Percentiles rank a stretch among this genome's conserved stretches.
Evolutionary conservation across 1,140 invertebrate genomes (phyloP).

Genomic region (Drosophila sulfurigaster): DNA sequence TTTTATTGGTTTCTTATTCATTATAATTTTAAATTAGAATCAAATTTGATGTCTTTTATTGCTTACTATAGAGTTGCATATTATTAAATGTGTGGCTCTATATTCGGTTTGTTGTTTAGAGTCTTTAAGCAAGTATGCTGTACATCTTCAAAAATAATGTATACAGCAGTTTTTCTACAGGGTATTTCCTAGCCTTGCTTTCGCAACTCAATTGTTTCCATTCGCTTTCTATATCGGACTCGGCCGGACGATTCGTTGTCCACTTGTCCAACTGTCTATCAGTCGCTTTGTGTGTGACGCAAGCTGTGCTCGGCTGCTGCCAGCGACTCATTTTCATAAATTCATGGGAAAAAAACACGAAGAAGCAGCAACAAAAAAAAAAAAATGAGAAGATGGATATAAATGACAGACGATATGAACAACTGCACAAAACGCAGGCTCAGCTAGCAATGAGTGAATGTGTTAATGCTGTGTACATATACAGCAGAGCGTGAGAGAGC

Average conservation of each 20-base stretch:
- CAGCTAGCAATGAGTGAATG: slow-evolving; percentile 68
- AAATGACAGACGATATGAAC: slow-evolving; percentile 67
- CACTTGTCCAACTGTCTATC: slow-evolving; percentile 32
- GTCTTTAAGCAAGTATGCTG: too few species aligned
- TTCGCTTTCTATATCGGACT: slow-evolving; percentile 4
- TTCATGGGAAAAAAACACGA: slow-evolving; percentile 54
- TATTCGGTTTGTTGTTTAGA: too few species aligned
- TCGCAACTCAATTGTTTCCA: neutral
- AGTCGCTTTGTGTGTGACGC: slow-evolving; percentile 59
- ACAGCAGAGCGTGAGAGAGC: slow-evolving; percentile 42
- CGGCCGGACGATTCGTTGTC: slow-evolving; percentile 26
- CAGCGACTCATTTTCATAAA: slow-evolving; percentile 77
- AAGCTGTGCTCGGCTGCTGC: slow-evolving; percentile 48
- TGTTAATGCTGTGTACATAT: slow-evolving; percentile 74
- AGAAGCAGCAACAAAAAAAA: slow-evolving; percentile 8
- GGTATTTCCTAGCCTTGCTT: neutral
- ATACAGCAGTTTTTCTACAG: neutral
- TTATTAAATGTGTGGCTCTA: too few species aligned
- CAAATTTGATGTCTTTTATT: too few species aligned
- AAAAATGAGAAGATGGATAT: slow-evolving; percentile 50
- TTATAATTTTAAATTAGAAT: too few species aligned
- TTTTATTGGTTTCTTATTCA: neutral
- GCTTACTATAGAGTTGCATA: too few species aligned
- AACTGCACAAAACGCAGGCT: slow-evolving; percentile 75
- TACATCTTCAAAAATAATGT: too few species aligned